phyloP scores from a whole-genome alignment of 1,140 invertebrate genomes.

The Cherax destructor region DNA sequence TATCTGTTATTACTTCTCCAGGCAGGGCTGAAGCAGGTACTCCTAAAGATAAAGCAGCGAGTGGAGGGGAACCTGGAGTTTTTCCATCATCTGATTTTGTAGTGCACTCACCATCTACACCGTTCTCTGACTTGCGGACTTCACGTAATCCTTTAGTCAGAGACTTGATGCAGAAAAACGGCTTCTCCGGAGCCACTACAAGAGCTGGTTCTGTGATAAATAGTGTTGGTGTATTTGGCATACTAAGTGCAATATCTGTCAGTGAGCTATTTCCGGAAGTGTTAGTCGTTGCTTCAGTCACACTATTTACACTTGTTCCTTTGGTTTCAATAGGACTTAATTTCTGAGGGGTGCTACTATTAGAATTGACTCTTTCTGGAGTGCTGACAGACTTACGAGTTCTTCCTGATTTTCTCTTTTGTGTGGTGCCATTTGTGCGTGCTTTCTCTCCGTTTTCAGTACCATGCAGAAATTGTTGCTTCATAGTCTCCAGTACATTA shows the following conservation, averaged over 20 bases:
- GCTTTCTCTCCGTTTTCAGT: slow-evolving; percentile 57
- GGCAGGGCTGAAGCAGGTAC: not conserved
- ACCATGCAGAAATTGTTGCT: slow-evolving; percentile 70
- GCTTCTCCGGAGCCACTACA: slow-evolving; percentile 22
- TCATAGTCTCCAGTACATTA: slow-evolving; percentile 71
- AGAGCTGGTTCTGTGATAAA: slow-evolving; percentile 27
- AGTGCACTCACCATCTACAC: slow-evolving; percentile 28
- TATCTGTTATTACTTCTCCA: slow-evolving; percentile 22
- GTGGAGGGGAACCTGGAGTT: not conserved
- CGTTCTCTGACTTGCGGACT: slow-evolving; percentile 68
- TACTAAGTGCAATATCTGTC: not conserved
- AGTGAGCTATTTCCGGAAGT: slow-evolving; percentile 26
- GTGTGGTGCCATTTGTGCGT: slow-evolving; percentile 40
- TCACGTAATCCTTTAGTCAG: slow-evolving; percentile 69
- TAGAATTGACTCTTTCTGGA: slow-evolving; percentile 22
- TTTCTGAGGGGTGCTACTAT: slow-evolving; percentile 24
- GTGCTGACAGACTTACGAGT: slow-evolving; percentile 37
- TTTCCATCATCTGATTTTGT: slow-evolving; percentile 25
- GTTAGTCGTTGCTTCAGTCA: not conserved
- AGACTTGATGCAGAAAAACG: slow-evolving; percentile 37
- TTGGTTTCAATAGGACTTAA: slow-evolving; percentile 15
- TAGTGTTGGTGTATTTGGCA: slow-evolving; percentile 35
- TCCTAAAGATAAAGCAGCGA: not conserved
- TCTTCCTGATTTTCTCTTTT: slow-evolving; percentile 49
- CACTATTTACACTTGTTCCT: not conserved